Evolutionary conservation across 1,140 invertebrate genomes (phyloP), one percentile per base, ranked within the genome.

Genomic region (Listronotus oregonensis): DNA sequence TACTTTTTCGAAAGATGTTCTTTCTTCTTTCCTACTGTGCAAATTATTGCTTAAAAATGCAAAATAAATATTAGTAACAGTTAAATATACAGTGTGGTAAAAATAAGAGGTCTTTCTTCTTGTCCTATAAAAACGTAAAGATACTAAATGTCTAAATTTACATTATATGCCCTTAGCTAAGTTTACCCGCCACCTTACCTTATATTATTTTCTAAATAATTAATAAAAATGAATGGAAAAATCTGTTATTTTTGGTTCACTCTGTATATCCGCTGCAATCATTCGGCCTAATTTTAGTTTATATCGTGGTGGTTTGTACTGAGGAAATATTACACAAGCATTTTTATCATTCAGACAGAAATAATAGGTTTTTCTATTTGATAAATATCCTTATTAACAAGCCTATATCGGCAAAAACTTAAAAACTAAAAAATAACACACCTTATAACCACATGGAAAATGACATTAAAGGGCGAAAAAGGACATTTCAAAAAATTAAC

Each of bases 301-400:
- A 70, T 74, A 74, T 70, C 71, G 69, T 73, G 71, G 67, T 71
- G 70, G 74, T 77, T 78, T 78, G 77, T 78, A 78, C 76, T 78
- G 74, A 75, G 73, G 73, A 78, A 69, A 73, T 62, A 56, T 64
- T 64, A 68, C 59, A 54, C 67, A 77, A 77, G 72, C 73, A 73
- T 65, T 73, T 64, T 37, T 73, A 68, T 67, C 71, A 70, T 69
- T 74, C 71, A 73, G 70, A 75, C 74, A 73, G 73, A 73, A 76
- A 15, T 47, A 75, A 77, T 55, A 31, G 14, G 15, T 57, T 37
- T n/a, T 49, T n/a, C 14, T 52, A 54, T 34, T 37, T 59, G 27
- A 60, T 60, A 51, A 40, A 76, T 67, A 71, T 71, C 74, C 61
- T 70, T 76, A 67, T 71, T 74, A 78, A 77, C 74, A 79, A 76